phyloP scores from a whole-genome alignment of 2,888 invertebrate genomes.

The Trilocha varians region DNA sequence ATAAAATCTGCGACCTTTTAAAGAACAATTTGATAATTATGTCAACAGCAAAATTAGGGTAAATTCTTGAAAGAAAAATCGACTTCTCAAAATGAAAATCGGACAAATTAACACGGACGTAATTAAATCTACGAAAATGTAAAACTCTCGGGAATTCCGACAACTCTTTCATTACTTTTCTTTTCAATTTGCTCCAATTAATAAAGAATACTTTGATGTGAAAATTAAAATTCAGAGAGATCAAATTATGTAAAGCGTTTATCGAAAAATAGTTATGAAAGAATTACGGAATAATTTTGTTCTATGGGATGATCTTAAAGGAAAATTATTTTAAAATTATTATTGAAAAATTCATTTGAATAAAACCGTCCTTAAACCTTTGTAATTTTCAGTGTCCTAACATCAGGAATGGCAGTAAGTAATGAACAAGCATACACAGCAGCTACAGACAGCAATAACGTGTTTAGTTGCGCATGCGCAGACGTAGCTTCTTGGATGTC shows the following conservation, averaged over 20 bases:
- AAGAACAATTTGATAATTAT: not conserved
- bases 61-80: not conserved
- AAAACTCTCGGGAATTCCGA: not conserved
- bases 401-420: conserved; percentile 58
- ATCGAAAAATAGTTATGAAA: conserved; percentile 7
- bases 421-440: conserved; percentile 55
- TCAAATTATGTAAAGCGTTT: conserved; percentile 4
- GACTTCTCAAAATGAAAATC: not conserved
- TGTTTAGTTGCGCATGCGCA: conserved; percentile 51
- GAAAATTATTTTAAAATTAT: too few relatives aligned
- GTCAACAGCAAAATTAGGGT: not conserved
- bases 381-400: conserved; percentile 34
- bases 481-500: conserved; percentile 56
- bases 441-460: conserved; percentile 36
- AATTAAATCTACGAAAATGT: not conserved
- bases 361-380: too few relatives aligned
- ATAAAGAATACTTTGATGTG: not conserved
- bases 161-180: conserved; percentile 1
- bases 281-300: not conserved
- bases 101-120: not conserved
- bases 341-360: too few relatives aligned
- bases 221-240: not conserved
- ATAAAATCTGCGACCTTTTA: too few relatives aligned
- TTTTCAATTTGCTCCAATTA: conserved; percentile 1
- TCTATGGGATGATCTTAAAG: too few relatives aligned